Evolutionary conservation across 92 coral and sea anemone species (phyloP).

Genomic region (Plumapathes pennacea): DNA sequence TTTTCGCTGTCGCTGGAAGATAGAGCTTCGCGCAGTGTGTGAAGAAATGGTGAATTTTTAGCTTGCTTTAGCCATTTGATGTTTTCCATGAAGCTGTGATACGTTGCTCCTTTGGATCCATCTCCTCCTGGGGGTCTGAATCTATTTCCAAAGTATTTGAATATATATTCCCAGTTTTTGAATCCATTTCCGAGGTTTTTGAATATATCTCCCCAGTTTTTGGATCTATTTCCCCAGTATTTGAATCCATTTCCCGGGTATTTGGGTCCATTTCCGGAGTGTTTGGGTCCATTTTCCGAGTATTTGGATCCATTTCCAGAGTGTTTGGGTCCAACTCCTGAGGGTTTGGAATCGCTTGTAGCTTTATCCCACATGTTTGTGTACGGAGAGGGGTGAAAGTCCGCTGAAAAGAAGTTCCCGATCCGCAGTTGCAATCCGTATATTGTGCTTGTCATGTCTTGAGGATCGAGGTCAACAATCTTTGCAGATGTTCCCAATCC

Average conservation of each 20-base stretch:
- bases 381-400: constrained; percentile 57
- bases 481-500: constrained; percentile 50
- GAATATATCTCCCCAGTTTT: no score
- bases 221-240: no score
- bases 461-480: constrained; percentile 65
- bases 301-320: no score
- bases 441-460: constrained; percentile 35
- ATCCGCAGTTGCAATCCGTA: constrained; percentile 74
- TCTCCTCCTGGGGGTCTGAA: constrained; percentile 2
- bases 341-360: not conserved
- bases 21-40: constrained; percentile 26
- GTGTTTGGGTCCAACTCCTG: no score
- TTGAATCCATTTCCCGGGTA: no score
- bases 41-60: constrained; percentile 9
- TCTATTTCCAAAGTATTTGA: no score
- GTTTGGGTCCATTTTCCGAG: no score
- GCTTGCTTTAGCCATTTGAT: constrained; percentile 35
- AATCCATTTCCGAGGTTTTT: no score
- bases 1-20: constrained; percentile 15
- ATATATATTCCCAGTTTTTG: no score
- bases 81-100: constrained; percentile 58
- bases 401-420: constrained; percentile 62
- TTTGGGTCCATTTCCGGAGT: no score
- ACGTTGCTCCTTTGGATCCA: constrained; percentile 35
- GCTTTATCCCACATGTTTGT: constrained; percentile 51